Conservation (phyloP, 1,140 invertebrate genomes). For the Odontomachus brunneus region DNA sequence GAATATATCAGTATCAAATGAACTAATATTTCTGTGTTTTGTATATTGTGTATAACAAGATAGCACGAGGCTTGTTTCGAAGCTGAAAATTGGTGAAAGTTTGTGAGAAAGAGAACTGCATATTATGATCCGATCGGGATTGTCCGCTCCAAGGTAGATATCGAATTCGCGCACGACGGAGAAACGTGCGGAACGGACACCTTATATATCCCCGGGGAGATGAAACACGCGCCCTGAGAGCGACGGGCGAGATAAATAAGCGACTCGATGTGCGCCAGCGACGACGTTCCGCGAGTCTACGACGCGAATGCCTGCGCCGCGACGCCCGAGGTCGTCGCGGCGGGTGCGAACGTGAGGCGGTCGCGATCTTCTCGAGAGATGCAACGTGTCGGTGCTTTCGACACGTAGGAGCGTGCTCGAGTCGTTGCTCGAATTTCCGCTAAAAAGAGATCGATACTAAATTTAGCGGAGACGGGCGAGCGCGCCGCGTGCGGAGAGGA, state of each 20-base stretch:
- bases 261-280: conserved; percentile 47
- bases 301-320: conserved; percentile 45
- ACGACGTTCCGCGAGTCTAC: conserved; percentile 49
- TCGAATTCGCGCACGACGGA: too few relatives aligned
- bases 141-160: too few relatives aligned
- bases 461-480: conserved; percentile 33
- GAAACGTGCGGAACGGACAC: neutral
- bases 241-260: conserved; percentile 60
- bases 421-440: conserved; percentile 30
- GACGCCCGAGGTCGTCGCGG: conserved; percentile 44
- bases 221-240: conserved; percentile 34
- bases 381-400: conserved; percentile 12
- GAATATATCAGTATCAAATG: too few relatives aligned
- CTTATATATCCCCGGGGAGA: conserved; percentile 30
- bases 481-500: neutral
- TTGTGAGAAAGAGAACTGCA: too few relatives aligned
- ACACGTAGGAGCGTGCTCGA: conserved; percentile 25
- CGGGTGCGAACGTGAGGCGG: conserved; percentile 1
- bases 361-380: neutral
- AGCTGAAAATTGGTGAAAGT: too few relatives aligned
- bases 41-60: too few relatives aligned
- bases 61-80: too few relatives aligned
- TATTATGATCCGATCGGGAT: too few relatives aligned
- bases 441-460: conserved; percentile 47
- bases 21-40: too few relatives aligned